These are phyloP conservation scores for Porites rus DNA, from an alignment of 92 coral and sea anemone species.

Conservation along the genomic window DNA sequence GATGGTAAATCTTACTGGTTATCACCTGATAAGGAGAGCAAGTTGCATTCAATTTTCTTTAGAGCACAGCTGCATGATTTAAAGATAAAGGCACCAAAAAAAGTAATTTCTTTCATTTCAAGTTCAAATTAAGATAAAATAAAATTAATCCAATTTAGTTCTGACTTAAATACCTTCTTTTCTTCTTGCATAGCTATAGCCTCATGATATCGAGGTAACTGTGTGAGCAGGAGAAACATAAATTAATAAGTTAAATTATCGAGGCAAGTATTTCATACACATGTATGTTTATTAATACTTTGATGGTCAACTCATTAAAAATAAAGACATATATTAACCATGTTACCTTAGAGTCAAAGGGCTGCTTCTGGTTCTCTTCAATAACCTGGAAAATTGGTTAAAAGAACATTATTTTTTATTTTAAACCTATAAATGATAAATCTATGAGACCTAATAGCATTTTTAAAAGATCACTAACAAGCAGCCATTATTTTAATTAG, in stretches of 20 bases:
- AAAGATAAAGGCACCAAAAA: neutral
- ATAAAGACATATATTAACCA: neutral
- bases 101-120: neutral
- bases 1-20: too few species aligned
- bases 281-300: neutral
- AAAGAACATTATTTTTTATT: too few species aligned
- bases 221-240: neutral
- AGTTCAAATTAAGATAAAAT: neutral
- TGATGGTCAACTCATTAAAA: neutral
- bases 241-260: neutral
- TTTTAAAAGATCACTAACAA: neutral
- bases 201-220: slow-evolving; percentile 98
- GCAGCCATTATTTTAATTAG: neutral
- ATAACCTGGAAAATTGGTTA: slow-evolving; percentile 60
- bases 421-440: too few species aligned
- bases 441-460: neutral
- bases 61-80: too few species aligned
- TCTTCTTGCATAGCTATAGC: slow-evolving; percentile 77
- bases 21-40: too few species aligned
- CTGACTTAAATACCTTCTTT: slow-evolving; percentile 73
- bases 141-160: neutral
- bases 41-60: too few species aligned
- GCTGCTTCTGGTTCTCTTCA: slow-evolving; percentile 87
- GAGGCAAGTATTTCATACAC: neutral
- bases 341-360: slow-evolving; percentile 93